Evolutionary conservation across 2,113 vertebrate species (phyloP), one percentile per base, ranked within the genome.

Genomic region (Melanotaenia duboulayi): DNA sequence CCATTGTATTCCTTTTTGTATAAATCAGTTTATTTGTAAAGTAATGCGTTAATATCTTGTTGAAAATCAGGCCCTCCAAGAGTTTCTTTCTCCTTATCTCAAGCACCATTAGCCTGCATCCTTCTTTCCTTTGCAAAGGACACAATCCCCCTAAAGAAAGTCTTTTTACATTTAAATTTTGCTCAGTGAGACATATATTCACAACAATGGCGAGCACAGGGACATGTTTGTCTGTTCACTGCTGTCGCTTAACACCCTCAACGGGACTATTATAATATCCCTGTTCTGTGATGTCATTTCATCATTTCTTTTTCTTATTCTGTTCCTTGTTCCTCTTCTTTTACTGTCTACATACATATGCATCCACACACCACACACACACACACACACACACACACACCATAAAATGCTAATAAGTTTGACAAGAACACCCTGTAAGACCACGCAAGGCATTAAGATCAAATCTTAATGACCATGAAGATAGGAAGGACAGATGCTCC

Each of bases 121-220:
- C 56, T 74, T 28, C 24, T 76, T 78, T 35, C 65, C 81, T 76
- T 86, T 80, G 63, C 0, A 80, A 87, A 85, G 79, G 82, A 88
- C 84, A 76, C 49, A 59, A 54, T 4, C 19, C 3, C 68, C 71
- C 65, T 65, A 63, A 74, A 80, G 78, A 84, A 64, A 61, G 23
- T 24, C 49, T 13, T 64, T 28, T 19, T 49, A 75, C 65, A 61
- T 73, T 77, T 74, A 75, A 25, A 74, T 73, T 76, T 77, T 75
- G 24, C 49, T 74, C 71, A 17, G n/a, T 9, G 39, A 79, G 42
- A 81, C 48, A 17, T 23, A 67, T 42, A 44, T 7, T n/a, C 20
- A 59, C 63, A 71, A 57, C 65, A 62, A 55, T 25, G 13, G 16
- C 42, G 40, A 10, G 24, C 25, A 32, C 39, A 35, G 42, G 44